Conservation (phyloP, 2,888 invertebrate genomes). For the Herminia tarsipennalis region DNA sequence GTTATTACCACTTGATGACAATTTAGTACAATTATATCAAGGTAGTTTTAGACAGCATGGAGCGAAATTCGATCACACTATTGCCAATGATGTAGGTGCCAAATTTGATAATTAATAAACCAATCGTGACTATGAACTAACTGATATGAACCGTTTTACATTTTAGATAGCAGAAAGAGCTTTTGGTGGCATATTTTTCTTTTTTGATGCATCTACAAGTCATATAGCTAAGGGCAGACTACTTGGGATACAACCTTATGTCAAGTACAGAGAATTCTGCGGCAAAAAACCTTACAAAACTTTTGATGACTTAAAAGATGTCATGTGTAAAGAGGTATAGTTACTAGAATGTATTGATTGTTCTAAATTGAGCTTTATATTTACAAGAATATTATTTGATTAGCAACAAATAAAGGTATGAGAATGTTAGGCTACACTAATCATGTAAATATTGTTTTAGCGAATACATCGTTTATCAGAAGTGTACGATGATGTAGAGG, state of each 20-base stretch:
- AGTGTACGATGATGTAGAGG: slow-evolving; percentile 85
- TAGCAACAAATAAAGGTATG: too few species aligned
- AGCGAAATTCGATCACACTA: not conserved
- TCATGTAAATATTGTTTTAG: not conserved
- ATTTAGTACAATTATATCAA: slow-evolving; percentile 10
- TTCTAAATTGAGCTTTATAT: too few species aligned
- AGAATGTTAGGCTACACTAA: too few species aligned
- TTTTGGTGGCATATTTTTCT: not conserved
- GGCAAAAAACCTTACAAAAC: not conserved
- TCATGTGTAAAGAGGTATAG: not conserved
- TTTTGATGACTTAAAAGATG: not conserved
- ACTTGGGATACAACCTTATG: not conserved
- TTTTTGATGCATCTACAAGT: not conserved
- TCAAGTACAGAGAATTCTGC: not conserved
- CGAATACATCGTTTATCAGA: not conserved
- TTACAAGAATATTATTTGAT: too few species aligned
- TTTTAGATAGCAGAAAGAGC: not conserved
- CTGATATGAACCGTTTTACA: too few species aligned
- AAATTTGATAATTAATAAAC: too few species aligned
- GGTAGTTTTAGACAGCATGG: slow-evolving; percentile 14
- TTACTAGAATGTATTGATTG: too few species aligned
- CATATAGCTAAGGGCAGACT: not conserved
- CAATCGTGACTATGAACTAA: too few species aligned
- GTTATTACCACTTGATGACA: slow-evolving; percentile 1
- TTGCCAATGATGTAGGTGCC: slow-evolving; percentile 13